Conservation (phyloP, 2,797 vertebrate species). For the Oreonectes daqikongensis region DNA sequence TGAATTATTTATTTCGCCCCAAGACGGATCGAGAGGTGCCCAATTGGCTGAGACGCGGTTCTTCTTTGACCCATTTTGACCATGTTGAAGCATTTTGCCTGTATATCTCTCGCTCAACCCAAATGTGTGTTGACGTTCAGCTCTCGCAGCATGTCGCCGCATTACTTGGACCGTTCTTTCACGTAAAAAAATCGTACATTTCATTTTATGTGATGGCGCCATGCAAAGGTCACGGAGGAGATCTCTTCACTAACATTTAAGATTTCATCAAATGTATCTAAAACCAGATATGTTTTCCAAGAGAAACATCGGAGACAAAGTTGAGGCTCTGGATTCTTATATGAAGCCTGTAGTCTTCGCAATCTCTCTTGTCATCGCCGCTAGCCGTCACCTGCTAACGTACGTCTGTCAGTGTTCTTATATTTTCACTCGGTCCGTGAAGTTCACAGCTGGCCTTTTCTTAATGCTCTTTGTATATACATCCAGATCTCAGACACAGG, state of each 20-base stretch:
- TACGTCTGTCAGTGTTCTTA: slow-evolving; percentile 64
- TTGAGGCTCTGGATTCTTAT: not conserved
- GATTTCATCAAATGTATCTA: too few relatives aligned
- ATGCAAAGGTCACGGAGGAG: not conserved
- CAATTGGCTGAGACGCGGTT: slow-evolving; percentile 21
- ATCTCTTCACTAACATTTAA: too few relatives aligned
- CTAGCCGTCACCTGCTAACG: slow-evolving; percentile 26
- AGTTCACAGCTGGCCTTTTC: slow-evolving; percentile 58
- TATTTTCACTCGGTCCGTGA: slow-evolving; percentile 53
- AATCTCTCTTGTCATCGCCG: slow-evolving; percentile 22
- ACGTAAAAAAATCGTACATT: not conserved
- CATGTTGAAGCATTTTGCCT: slow-evolving; percentile 40
- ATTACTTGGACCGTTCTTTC: not conserved
- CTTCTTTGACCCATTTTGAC: slow-evolving; percentile 25
- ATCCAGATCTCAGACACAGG: slow-evolving; percentile 8
- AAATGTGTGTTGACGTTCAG: slow-evolving; percentile 4
- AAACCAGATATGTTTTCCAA: too few relatives aligned
- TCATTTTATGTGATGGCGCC: not conserved
- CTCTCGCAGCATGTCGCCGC: slow-evolving; percentile 17
- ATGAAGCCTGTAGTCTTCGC: not conserved
- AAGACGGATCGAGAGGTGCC: slow-evolving; percentile 32
- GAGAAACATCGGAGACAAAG: too few relatives aligned
- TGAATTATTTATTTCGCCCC: slow-evolving; percentile 33
- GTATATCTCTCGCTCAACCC: slow-evolving; percentile 3
- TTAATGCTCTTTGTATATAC: slow-evolving; percentile 17